Evolutionary conservation across 1,140 invertebrate species (phyloP), one percentile per base, ranked within the genome.

Genomic region (Mycetomoellerius zeteki): DNA sequence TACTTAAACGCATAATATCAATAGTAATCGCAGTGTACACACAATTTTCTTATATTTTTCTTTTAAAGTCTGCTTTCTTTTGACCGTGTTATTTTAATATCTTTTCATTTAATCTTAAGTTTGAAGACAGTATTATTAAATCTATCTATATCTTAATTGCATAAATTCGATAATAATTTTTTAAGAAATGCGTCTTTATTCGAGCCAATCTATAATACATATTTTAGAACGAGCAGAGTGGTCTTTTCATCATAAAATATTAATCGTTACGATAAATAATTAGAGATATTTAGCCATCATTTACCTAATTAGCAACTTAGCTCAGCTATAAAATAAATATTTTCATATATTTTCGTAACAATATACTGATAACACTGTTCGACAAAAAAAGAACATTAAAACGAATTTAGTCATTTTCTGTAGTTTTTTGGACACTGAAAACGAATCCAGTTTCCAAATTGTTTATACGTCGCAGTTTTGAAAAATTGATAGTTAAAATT

Each of bases 1-100:
- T 37, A 60, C n/a, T 75, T 75, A 33, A 75, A 75, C 4, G 21
- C 43, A 6, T 19, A 76, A 76, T 58, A 24, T 76, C 30, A 76
- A 43, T 56, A 76, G 33, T 27, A 76, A 37, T 76, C 52, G 14
- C 14, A 37, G 12, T 21, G 19, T 54, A 52, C 4, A 37, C 14
- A 33, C 7, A 76, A 24, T 60, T 33, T 37, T 7, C 14, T 75
- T 43, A 24, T 37, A 75, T 75, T 76, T 24, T 43, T 56, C 54
- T 76, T 60, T 43, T 43, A 24, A 16, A 76, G 8, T 72, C 4
- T n/a, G 24, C 16, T 4, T 43, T 76, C 21, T 37, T 76, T 76
- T 43, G 12, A 43, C 16, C 12, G 14, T 24, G 43, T 52, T 71
- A 58, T 19, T 60, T 76, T 43, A 76, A 76, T 60, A 76, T 76